phyloP scores from a whole-genome alignment of 2,797 vertebrate genomes.

The Sphenopsis melanotis region DNA sequence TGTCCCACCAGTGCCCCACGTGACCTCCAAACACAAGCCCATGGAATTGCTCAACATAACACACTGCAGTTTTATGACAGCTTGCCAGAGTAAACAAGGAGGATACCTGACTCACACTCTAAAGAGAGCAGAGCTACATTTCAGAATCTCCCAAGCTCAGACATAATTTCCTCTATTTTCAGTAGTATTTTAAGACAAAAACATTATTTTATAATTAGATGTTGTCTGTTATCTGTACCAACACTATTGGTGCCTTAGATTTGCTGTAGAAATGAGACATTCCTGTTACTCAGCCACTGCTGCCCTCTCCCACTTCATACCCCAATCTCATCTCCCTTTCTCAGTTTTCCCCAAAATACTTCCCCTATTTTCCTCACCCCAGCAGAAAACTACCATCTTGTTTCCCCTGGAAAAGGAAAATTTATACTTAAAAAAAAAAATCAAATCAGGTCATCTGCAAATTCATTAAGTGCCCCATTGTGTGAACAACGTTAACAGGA shows the following conservation, averaged over 20 bases:
- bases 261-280: fast-evolving
- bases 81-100: constrained; percentile 39
- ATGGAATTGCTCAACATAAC: constrained; percentile 17
- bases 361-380: neutral
- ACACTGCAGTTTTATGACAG: neutral
- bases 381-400: neutral
- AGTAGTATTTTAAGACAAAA: neutral
- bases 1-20: neutral
- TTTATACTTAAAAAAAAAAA: neutral
- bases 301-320: neutral
- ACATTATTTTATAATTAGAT: neutral
- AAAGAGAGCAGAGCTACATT: neutral
- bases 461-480: neutral
- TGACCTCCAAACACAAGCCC: neutral
- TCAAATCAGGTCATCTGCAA: neutral
- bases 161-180: neutral
- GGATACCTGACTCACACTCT: constrained; percentile 24
- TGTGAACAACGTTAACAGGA: neutral
- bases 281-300: neutral
- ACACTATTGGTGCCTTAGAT: neutral
- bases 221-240: neutral
- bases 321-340: neutral
- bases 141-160: neutral
- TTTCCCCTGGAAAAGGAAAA: neutral
- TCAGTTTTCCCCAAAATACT: neutral